Evolutionary conservation across 2,888 invertebrate species (phyloP), one percentile per base, ranked within the genome.

Genomic region (Cheilosia urbana): DNA sequence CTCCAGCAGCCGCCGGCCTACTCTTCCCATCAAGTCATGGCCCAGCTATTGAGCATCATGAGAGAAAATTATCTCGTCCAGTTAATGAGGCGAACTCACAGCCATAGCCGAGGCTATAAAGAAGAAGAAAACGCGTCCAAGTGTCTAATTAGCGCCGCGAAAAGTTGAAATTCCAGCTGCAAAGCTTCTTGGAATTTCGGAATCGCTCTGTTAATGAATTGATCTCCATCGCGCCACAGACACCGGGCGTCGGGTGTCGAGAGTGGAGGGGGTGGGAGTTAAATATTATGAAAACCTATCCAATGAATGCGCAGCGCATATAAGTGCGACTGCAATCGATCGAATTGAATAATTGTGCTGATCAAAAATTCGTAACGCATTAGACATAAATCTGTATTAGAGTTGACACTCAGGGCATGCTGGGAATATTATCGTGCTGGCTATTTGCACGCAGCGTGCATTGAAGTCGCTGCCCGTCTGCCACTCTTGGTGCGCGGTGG

Each of bases 361-460:
- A 87, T 87, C 87, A 87, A 58, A 82, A 82, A 87, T 87, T 81
- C 87, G 82, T 71, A 87, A 65, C 87, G 87, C 77, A 82, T 82
- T 87, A 82, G 87, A 82, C 87, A 87, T 87, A 87, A 87, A 87
- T 87, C 87, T 87, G 87, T 87, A 87, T 87, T 87, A 87, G 82
- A 87, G 82, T 73, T 87, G 87, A 87, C 87, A 87, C 82, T 77
- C 72, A 73, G 82, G 73, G 87, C 87, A 85, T 85, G 85, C 71
- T 77, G 72, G 76, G 85, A 85, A 85, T 81, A 85, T 68, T 34
- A 45, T 49, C 42, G 37, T 37, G 68, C 2, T 68, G 65, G 55
- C 40, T 66, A 24, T 51, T 66, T 66, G 76, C 66, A 75, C 49
- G 27, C 47, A 37, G 58, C 49, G 51, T 76, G 58, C 66, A 76